Conservation (phyloP, 2,797 vertebrate genomes). For the Mycteria americana region DNA sequence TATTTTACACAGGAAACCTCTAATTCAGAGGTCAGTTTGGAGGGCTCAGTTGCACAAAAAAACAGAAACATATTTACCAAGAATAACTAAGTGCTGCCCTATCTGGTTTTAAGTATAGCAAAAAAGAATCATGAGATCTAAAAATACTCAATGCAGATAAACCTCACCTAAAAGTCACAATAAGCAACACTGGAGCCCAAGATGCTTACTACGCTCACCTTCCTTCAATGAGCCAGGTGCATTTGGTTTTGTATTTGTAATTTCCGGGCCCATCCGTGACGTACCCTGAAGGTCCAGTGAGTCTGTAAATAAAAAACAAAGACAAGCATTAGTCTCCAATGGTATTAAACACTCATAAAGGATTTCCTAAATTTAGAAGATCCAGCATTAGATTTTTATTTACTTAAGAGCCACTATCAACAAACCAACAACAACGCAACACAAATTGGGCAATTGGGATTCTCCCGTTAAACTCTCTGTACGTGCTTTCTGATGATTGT, state of each 20-base stretch:
- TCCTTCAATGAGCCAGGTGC: conserved; percentile 97
- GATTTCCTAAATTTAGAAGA: not conserved
- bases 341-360: not conserved
- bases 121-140: not conserved
- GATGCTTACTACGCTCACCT: conserved; percentile 79
- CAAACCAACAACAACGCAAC: not conserved
- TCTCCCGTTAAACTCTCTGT: not conserved
- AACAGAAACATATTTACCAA: not conserved
- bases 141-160: not conserved
- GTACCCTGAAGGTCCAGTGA: conserved; percentile 89
- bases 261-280: conserved; percentile 95
- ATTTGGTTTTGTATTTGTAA: conserved; percentile 99
- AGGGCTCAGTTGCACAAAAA: not conserved
- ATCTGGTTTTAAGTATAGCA: not conserved
- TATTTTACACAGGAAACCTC: not conserved
- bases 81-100: not conserved
- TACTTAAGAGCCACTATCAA: not conserved
- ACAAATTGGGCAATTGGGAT: not conserved
- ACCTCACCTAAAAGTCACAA: not conserved
- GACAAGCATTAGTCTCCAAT: not conserved
- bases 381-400: not conserved
- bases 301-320: conserved; percentile 72
- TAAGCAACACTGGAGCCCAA: not conserved
- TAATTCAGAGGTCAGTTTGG: not conserved
- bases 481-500: too few species aligned